Percentiles rank a stretch among this genome's conserved stretches.
Evolutionary conservation across 2,113 vertebrate genomes (phyloP).

Genomic region (Macquaria australasica): DNA sequence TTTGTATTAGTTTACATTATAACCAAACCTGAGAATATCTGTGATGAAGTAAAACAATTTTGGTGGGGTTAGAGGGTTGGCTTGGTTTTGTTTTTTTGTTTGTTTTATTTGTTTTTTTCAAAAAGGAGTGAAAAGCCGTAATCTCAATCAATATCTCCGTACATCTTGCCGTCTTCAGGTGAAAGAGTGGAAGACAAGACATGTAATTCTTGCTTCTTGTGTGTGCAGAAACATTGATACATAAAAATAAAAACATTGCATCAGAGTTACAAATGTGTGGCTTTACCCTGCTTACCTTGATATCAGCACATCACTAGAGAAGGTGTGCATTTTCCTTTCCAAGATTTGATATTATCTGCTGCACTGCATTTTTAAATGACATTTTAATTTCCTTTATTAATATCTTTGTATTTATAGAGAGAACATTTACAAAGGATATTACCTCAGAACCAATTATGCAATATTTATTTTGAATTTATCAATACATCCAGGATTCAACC

Average conservation of each 20-base stretch:
- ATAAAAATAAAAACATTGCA: constrained; percentile 25
- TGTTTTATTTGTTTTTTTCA: not conserved
- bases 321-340: not conserved
- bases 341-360: not conserved
- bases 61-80: not conserved
- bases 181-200: not conserved
- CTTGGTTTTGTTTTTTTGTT: not conserved
- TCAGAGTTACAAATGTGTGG: not conserved
- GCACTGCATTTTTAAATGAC: not conserved
- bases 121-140: not conserved
- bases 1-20: not conserved
- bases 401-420: not conserved
- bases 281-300: constrained; percentile 1
- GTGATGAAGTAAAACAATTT: no score
- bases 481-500: not conserved
- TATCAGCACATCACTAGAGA: not conserved
- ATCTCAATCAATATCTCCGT: not conserved
- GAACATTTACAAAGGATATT: not conserved
- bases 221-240: not conserved
- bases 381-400: not conserved
- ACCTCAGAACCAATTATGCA: not conserved
- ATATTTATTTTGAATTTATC: not conserved
- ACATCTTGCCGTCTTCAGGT: not conserved
- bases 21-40: not conserved
- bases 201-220: not conserved